Evolutionary conservation across 2,113 vertebrate genomes (phyloP).

Genomic region (Oplegnathus fasciatus): DNA sequence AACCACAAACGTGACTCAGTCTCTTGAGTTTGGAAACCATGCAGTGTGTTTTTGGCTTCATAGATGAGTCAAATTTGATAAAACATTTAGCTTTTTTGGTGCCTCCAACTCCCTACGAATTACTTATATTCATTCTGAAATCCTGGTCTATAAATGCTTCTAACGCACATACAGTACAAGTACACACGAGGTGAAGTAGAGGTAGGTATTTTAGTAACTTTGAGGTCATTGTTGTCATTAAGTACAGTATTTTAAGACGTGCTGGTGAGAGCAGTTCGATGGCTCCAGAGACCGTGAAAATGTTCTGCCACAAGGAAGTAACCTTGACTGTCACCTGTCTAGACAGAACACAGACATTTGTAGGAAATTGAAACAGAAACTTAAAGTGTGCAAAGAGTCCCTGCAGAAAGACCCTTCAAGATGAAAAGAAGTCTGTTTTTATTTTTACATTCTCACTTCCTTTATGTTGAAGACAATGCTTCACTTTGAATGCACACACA

Average conservation of each 20-base stretch:
- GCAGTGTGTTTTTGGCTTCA: background rate
- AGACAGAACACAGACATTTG: background rate
- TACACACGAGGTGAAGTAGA: background rate
- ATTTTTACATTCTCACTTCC: background rate
- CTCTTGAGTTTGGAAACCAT: background rate
- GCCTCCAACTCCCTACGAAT: background rate
- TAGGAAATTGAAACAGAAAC: slow-evolving; percentile 9
- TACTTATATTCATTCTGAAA: background rate
- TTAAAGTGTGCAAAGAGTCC: background rate
- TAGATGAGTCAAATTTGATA: background rate
- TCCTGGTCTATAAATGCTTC: background rate
- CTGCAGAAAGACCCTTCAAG: background rate
- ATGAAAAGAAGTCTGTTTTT: background rate
- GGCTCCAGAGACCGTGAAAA: background rate
- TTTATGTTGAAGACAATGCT: background rate
- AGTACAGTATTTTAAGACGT: background rate
- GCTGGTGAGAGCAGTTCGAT: background rate
- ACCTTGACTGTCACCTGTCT: background rate
- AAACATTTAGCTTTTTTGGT: background rate
- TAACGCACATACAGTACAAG: background rate
- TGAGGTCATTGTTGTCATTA: background rate
- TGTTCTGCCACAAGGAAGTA: background rate
- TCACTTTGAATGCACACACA: background rate
- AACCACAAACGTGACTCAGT: background rate
- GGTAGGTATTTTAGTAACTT: background rate